Conservation (phyloP, 2,888 invertebrate species). For the Pseudolycoriella hygida region DNA sequence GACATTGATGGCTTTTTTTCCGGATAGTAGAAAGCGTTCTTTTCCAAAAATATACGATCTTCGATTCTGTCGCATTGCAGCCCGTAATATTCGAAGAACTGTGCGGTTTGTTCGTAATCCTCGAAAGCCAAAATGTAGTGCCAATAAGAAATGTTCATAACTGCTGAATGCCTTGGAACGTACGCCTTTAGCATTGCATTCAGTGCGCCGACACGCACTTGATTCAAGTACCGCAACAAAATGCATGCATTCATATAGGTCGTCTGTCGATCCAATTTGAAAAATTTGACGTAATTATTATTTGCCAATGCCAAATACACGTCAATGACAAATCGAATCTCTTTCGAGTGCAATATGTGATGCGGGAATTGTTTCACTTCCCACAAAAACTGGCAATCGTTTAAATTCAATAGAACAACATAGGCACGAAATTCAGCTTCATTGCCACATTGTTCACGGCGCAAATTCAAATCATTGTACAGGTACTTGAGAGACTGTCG, state of each 20-base stretch:
- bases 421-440: slow-evolving; percentile 93
- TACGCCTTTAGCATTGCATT: slow-evolving; percentile 62
- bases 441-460: slow-evolving; percentile 46
- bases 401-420: slow-evolving; percentile 80
- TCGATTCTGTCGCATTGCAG: slow-evolving; percentile 38
- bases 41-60: slow-evolving; percentile 47
- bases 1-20: slow-evolving; percentile 47
- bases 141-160: slow-evolving; percentile 49
- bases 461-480: slow-evolving; percentile 70
- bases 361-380: slow-evolving; percentile 60
- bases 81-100: slow-evolving; percentile 49
- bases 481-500: slow-evolving; percentile 91
- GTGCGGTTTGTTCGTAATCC: slow-evolving; percentile 38
- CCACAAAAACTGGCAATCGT: slow-evolving; percentile 74
- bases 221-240: slow-evolving; percentile 75
- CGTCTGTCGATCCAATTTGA: slow-evolving; percentile 57
- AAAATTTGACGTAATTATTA: slow-evolving; percentile 85
- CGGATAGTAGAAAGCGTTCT: slow-evolving; percentile 43
- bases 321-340: slow-evolving; percentile 64
- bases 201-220: slow-evolving; percentile 63
- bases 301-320: slow-evolving; percentile 71
- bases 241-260: slow-evolving; percentile 80
- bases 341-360: slow-evolving; percentile 56
- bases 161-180: slow-evolving; percentile 36
- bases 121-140: slow-evolving; percentile 61